These are phyloP conservation scores for Puntigrus tetrazona DNA, from an alignment of 2,113 vertebrate genomes.

Conservation along the genomic window DNA sequence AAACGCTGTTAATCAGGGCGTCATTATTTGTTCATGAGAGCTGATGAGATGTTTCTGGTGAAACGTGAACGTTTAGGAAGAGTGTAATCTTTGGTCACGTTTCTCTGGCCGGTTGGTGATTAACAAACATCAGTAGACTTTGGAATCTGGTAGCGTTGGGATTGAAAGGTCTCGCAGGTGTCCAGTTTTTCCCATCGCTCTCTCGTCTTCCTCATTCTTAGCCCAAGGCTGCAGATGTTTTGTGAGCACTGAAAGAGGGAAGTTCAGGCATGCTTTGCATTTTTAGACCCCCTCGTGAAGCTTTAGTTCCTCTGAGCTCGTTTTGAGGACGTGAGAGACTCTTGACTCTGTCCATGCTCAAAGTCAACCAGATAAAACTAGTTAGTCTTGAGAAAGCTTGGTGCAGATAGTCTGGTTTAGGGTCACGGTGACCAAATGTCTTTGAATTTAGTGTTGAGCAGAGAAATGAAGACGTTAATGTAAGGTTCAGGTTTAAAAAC, in stretches of 20 bases:
- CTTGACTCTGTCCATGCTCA: slow-evolving; percentile 48
- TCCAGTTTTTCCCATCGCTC: background rate
- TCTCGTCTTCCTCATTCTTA: background rate
- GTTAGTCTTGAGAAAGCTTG: background rate
- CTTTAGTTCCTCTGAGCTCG: slow-evolving; percentile 56
- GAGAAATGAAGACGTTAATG: no score
- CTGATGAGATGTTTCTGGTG: slow-evolving; percentile 58
- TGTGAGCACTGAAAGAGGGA: slow-evolving; percentile 62
- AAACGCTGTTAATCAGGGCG: slow-evolving; percentile 46
- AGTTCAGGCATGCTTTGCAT: slow-evolving; percentile 76
- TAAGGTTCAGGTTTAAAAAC: no score
- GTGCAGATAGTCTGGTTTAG: no score
- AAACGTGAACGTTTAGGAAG: slow-evolving; percentile 44
- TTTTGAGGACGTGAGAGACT: slow-evolving; percentile 36
- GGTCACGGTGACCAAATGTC: no score
- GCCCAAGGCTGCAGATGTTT: slow-evolving; percentile 67
- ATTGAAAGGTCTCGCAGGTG: slow-evolving; percentile 51
- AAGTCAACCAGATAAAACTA: background rate
- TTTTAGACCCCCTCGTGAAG: slow-evolving; percentile 72
- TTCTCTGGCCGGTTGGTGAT: slow-evolving; percentile 98
- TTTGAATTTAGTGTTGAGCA: no score
- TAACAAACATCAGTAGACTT: slow-evolving; percentile 99
- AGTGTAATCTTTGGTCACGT: no score
- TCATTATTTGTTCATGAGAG: slow-evolving; percentile 23
- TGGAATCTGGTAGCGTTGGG: slow-evolving; percentile 88